phyloP scores from a whole-genome alignment of 2,797 vertebrate species.

The Echiichthys vipera region DNA sequence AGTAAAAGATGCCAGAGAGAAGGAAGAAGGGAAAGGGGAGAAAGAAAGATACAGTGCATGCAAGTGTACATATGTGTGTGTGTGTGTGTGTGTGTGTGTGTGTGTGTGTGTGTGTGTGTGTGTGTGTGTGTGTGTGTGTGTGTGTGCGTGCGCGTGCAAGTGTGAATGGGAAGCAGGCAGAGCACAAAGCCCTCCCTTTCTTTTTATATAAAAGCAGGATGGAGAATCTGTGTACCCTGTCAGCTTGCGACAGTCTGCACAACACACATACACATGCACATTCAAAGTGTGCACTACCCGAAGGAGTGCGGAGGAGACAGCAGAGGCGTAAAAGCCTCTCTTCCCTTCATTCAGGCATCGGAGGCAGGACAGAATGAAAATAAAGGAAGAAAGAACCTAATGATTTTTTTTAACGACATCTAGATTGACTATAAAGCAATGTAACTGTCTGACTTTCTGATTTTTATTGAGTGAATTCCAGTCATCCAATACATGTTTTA shows the following conservation, averaged over 20 bases:
- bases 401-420: no score
- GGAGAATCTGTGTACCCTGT: constrained; percentile 78
- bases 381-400: neutral
- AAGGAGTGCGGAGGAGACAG: constrained; percentile 11
- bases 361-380: neutral
- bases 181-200: constrained; percentile 52
- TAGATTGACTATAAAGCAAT: no score
- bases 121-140: neutral
- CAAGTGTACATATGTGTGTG: neutral
- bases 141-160: neutral
- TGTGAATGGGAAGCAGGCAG: constrained; percentile 49
- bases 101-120: neutral
- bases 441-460: no score
- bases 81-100: neutral
- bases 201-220: constrained; percentile 69
- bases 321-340: constrained; percentile 15
- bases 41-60: constrained; percentile 9
- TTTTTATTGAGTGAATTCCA: no score
- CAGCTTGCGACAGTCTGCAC: constrained; percentile 49
- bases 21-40: neutral
- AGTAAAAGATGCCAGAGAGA: neutral
- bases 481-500: no score
- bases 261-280: constrained; percentile 25
- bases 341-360: neutral
- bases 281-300: constrained; percentile 32